phyloP scores from a whole-genome alignment of 2,888 invertebrate genomes.

The Drosophila lacicola region DNA sequence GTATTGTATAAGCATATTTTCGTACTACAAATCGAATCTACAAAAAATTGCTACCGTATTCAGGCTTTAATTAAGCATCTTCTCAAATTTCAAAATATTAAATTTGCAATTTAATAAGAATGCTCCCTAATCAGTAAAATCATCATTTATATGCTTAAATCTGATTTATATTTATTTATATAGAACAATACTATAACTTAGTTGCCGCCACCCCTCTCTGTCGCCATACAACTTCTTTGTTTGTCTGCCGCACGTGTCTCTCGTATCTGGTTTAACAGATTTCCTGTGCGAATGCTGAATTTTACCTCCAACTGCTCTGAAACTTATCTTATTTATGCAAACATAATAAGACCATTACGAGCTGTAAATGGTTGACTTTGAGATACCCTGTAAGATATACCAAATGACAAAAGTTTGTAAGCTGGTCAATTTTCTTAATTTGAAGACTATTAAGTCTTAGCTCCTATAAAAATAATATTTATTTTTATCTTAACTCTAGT shows the following conservation, averaged over 20 bases:
- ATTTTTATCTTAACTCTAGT: neutral
- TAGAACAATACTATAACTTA: constrained; percentile 15
- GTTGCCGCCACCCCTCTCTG: constrained; percentile 11
- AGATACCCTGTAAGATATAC: constrained; percentile 16
- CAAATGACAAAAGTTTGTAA: no score
- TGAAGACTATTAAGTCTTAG: no score
- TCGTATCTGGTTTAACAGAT: constrained; percentile 14
- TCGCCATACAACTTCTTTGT: constrained; percentile 5
- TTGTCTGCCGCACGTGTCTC: constrained; percentile 23
- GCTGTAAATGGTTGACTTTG: neutral
- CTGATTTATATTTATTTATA: constrained; percentile 36
- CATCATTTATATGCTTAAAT: constrained; percentile 45
- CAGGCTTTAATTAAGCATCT: constrained; percentile 10
- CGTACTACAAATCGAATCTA: no score
- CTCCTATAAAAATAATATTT: neutral
- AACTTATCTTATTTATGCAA: constrained; percentile 29
- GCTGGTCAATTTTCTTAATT: no score
- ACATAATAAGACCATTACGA: neutral
- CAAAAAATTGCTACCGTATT: constrained; percentile 17
- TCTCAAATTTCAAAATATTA: constrained; percentile 38
- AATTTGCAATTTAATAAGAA: constrained; percentile 42
- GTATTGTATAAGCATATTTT: no score
- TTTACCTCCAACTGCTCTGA: constrained; percentile 39
- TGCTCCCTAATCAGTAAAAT: constrained; percentile 41
- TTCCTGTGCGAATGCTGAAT: constrained; percentile 38